phyloP scores from a whole-genome alignment of 2,888 invertebrate genomes.

The Keiferia lycopersicella region DNA sequence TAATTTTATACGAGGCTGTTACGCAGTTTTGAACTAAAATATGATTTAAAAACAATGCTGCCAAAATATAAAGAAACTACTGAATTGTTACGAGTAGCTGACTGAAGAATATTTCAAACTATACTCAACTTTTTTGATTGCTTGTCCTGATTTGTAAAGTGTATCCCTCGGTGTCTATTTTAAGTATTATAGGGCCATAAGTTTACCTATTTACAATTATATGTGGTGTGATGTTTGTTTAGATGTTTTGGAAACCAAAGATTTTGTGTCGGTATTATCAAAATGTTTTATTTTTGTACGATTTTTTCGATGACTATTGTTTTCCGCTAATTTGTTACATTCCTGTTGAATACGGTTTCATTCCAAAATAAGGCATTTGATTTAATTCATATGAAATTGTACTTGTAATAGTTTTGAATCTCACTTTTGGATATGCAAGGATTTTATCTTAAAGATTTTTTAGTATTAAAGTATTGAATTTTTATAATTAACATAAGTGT shows the following conservation, averaged over 20 bases:
- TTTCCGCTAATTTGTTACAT: conserved; percentile 16
- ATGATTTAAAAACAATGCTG: conserved; percentile 13
- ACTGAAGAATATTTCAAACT: too few species aligned
- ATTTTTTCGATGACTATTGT: not conserved
- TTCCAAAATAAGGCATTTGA: conserved; percentile 30
- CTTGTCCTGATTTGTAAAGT: not conserved
- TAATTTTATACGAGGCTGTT: conserved; percentile 26
- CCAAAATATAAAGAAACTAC: conserved; percentile 2
- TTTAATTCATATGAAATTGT: conserved; percentile 6
- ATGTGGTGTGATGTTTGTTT: conserved; percentile 46
- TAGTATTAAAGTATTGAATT: conserved; percentile 14
- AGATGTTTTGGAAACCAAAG: conserved; percentile 55
- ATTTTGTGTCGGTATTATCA: conserved; percentile 49
- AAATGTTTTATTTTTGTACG: conserved; percentile 8
- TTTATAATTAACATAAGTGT: conserved; percentile 22
- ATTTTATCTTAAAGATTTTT: conserved; percentile 12
- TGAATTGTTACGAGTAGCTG: not conserved
- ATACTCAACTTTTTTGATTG: too few species aligned
- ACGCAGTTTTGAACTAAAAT: not conserved
- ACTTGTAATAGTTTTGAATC: conserved; percentile 25
- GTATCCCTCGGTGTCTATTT: not conserved
- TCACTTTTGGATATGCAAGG: conserved; percentile 21
- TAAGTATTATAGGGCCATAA: conserved; percentile 31
- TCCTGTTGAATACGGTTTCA: conserved; percentile 23
- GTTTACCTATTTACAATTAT: conserved; percentile 30